Percentiles rank a stretch among this genome's conserved stretches.
Conservation (phyloP, 2,113 vertebrate genomes). For the Lamprologus ornatipinnis region DNA sequence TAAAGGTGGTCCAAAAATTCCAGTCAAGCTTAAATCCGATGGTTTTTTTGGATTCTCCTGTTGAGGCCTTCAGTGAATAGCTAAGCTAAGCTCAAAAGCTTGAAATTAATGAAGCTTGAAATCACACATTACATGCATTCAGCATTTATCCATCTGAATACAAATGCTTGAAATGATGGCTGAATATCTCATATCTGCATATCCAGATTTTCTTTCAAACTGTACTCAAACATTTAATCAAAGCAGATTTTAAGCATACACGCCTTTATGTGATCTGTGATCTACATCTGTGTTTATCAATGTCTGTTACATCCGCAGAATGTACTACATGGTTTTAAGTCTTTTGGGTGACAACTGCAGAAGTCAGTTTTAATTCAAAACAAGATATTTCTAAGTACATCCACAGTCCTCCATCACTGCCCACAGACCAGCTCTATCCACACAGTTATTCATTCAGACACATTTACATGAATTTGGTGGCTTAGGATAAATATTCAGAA, state of each 20-base stretch:
- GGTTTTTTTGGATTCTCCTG: background rate
- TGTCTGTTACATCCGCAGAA: background rate
- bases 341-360: background rate
- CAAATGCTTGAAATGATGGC: background rate
- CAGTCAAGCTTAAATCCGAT: background rate
- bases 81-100: background rate
- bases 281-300: background rate
- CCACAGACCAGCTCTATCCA: background rate
- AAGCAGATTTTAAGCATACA: background rate
- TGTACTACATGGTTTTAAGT: background rate
- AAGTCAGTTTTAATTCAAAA: background rate
- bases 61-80: constrained; percentile 12
- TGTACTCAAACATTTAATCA: background rate
- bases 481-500: background rate
- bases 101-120: background rate
- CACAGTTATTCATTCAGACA: background rate
- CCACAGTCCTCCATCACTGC: background rate
- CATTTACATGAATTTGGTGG: background rate
- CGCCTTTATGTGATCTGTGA: background rate
- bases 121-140: background rate
- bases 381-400: background rate
- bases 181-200: background rate
- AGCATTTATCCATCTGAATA: background rate
- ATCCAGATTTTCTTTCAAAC: background rate
- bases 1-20: background rate